Conservation (phyloP, 2,113 vertebrate species). For the Hyla sarda region DNA sequence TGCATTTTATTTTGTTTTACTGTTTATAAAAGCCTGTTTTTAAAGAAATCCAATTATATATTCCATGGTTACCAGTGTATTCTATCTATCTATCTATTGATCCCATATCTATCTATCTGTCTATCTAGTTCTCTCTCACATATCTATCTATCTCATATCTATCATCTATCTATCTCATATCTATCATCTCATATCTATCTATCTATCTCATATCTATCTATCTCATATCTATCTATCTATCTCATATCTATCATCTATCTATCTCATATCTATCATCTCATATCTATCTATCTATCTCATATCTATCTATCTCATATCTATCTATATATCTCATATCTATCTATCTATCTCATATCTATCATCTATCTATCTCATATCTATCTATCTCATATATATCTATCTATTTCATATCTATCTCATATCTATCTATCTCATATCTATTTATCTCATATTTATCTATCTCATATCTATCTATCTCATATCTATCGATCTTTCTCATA, state of each 20-base stretch:
- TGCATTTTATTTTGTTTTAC: too few relatives aligned
- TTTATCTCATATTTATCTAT: not conserved
- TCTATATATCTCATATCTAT: too few relatives aligned
- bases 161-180: not conserved
- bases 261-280: too few relatives aligned
- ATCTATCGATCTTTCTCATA: too few relatives aligned
- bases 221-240: slow-evolving; percentile 5
- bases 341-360: not conserved
- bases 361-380: not conserved
- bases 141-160: not conserved
- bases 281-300: not conserved
- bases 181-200: slow-evolving; percentile 5
- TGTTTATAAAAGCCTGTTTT: too few relatives aligned
- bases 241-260: too few relatives aligned
- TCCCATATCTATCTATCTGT: not conserved
- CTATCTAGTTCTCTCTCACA: too few relatives aligned
- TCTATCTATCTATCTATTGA: not conserved
- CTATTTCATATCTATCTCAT: too few relatives aligned
- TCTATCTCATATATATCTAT: not conserved
- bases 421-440: slow-evolving; percentile 1
- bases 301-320: too few relatives aligned
- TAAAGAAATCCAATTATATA: too few relatives aligned
- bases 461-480: not conserved
- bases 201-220: not conserved
- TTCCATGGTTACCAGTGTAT: too few relatives aligned